Evolutionary conservation across 1,140 invertebrate genomes (phyloP).

Genomic region (Carposina sasakii): DNA sequence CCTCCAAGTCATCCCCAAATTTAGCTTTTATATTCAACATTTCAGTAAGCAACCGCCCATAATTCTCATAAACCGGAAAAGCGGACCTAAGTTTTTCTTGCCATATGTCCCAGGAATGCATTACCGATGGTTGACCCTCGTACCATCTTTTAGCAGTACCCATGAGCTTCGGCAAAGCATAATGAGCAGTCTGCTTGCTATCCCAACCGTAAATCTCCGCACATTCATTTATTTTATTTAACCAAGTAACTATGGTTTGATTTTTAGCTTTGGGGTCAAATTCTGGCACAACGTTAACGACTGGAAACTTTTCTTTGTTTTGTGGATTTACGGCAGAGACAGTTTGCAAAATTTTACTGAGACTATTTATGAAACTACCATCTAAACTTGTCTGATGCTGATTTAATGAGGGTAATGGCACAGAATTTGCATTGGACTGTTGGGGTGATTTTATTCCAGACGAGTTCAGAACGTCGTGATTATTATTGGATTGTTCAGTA

Average conservation of each 20-base stretch:
- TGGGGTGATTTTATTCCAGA: too few species aligned
- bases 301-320: neutral
- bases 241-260: constrained; percentile 12
- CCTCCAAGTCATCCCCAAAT: constrained; percentile 7
- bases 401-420: too few species aligned
- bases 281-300: neutral
- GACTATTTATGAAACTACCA: too few species aligned
- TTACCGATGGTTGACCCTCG: constrained; percentile 17
- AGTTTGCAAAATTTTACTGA: neutral
- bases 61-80: constrained; percentile 17
- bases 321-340: neutral
- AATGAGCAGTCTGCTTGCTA: constrained; percentile 16
- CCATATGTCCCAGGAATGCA: constrained; percentile 18
- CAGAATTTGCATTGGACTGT: too few species aligned
- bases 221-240: constrained; percentile 19
- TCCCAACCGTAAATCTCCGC: constrained; percentile 18
- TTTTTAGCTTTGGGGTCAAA: constrained; percentile 1
- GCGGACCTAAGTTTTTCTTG: constrained; percentile 16
- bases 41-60: constrained; percentile 15
- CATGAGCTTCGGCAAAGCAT: constrained; percentile 14
- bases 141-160: constrained; percentile 29
- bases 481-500: too few species aligned
- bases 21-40: constrained; percentile 9
- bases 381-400: too few species aligned
- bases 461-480: too few species aligned